Percentiles rank a stretch among this genome's conserved stretches.
Evolutionary conservation across 2,113 vertebrate genomes (phyloP).

Genomic region (Clarias gariepinus): DNA sequence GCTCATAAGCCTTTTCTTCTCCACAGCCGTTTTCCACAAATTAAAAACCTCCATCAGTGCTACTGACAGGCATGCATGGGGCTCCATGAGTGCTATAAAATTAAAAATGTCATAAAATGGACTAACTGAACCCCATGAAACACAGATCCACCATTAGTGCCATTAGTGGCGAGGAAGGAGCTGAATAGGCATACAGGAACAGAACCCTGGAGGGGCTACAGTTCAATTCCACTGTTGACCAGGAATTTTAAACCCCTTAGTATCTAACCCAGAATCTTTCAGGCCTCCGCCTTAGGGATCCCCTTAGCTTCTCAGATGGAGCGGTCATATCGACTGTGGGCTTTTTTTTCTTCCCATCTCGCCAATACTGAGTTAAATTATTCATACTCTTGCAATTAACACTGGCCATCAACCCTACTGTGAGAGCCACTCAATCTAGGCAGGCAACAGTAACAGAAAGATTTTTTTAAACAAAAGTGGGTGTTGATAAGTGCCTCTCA

Average conservation of each 20-base stretch:
- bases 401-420: slow-evolving; percentile 54
- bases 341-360: slow-evolving; percentile 70
- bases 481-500: slow-evolving; percentile 44
- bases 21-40: background rate
- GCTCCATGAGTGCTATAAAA: background rate
- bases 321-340: slow-evolving; percentile 61
- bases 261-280: slow-evolving; percentile 37
- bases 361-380: slow-evolving; percentile 69
- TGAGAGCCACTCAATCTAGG: slow-evolving; percentile 36
- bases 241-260: slow-evolving; percentile 50
- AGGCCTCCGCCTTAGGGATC: slow-evolving; percentile 50
- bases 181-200: slow-evolving; percentile 53
- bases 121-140: background rate
- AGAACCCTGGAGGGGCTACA: slow-evolving; percentile 16
- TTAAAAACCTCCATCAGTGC: background rate
- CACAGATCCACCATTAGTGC: background rate
- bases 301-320: slow-evolving; percentile 63
- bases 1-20: background rate
- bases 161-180: slow-evolving; percentile 8
- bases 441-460: slow-evolving; percentile 40
- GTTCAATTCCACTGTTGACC: slow-evolving; percentile 54
- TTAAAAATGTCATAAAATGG: slow-evolving; percentile 7
- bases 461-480: slow-evolving; percentile 42
- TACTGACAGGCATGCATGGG: background rate
- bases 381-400: slow-evolving; percentile 71